A percentile compares a stretch with the other conserved stretches of the same genome.
phyloP scores from a whole-genome alignment of 1,140 invertebrate genomes.

The Drusus annulatus region DNA sequence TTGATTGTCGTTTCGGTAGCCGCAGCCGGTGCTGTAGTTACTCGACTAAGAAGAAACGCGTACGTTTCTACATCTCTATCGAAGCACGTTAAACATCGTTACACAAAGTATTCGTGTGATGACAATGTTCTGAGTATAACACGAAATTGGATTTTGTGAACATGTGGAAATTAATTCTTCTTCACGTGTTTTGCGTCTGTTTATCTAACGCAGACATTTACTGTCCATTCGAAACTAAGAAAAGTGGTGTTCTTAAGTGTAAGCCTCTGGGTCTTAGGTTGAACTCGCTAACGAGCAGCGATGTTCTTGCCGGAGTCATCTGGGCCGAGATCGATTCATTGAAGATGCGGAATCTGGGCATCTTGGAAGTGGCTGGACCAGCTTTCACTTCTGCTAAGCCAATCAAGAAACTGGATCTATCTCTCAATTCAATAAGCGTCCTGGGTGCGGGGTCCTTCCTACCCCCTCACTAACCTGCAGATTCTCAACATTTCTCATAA shows the following conservation, averaged over 20 bases:
- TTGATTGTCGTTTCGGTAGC: too few relatives aligned
- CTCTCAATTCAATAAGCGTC: background rate
- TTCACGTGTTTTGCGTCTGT: background rate
- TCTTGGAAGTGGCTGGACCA: background rate
- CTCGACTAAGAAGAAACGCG: too few relatives aligned
- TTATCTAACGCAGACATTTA: background rate
- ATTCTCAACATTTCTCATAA: conserved; percentile 13
- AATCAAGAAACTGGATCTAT: conserved; percentile 21
- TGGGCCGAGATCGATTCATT: background rate
- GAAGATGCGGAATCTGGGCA: background rate
- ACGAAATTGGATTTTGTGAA: background rate
- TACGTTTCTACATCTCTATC: too few relatives aligned
- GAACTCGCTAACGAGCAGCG: background rate
- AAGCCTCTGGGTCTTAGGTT: background rate
- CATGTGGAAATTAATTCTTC: background rate
- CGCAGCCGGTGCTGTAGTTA: too few relatives aligned
- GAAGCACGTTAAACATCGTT: too few relatives aligned
- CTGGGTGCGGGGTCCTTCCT: background rate
- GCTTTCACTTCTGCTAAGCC: background rate
- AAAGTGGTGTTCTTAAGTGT: background rate
- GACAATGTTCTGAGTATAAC: too few relatives aligned
- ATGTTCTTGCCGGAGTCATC: background rate
- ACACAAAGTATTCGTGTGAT: too few relatives aligned
- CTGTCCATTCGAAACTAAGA: background rate
- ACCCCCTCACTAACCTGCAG: background rate